Evolutionary conservation across 2,888 invertebrate genomes (phyloP).

Genomic region (Ashinkailepas kermadecensis): DNA sequence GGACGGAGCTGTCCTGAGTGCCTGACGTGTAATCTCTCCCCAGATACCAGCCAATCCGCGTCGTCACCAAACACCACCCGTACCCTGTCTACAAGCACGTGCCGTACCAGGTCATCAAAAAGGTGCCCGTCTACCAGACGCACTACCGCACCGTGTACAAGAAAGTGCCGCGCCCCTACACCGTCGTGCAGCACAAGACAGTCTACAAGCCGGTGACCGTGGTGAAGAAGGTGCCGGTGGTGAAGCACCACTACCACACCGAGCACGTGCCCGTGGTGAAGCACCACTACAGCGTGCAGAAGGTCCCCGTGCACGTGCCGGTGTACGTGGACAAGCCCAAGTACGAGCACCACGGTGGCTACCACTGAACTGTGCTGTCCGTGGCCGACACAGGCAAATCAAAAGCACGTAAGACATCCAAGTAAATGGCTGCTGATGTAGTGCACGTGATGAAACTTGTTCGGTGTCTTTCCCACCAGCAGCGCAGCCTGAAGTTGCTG

Average conservation of each 20-base stretch:
- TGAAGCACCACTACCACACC: neutral
- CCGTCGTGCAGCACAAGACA: neutral
- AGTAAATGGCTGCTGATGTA: too few relatives aligned
- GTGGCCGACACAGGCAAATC: too few relatives aligned
- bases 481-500: too few relatives aligned
- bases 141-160: neutral
- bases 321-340: neutral
- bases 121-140: constrained; percentile 15
- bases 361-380: neutral
- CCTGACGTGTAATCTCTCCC: too few relatives aligned
- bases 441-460: too few relatives aligned
- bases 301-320: constrained; percentile 21
- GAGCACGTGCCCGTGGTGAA: neutral
- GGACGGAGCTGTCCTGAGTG: too few relatives aligned
- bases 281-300: neutral
- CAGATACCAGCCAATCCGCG: neutral
- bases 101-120: constrained; percentile 6
- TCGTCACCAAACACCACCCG: neutral
- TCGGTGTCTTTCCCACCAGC: too few relatives aligned
- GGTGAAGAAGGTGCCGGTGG: constrained; percentile 7
- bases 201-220: neutral
- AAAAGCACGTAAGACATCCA: too few relatives aligned
- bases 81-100: neutral
- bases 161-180: neutral
- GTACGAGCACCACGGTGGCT: neutral